Base-by-base conservation (phyloP, 2,888 invertebrate genomes). In the Bursaphelenchus okinawaensis region DNA sequence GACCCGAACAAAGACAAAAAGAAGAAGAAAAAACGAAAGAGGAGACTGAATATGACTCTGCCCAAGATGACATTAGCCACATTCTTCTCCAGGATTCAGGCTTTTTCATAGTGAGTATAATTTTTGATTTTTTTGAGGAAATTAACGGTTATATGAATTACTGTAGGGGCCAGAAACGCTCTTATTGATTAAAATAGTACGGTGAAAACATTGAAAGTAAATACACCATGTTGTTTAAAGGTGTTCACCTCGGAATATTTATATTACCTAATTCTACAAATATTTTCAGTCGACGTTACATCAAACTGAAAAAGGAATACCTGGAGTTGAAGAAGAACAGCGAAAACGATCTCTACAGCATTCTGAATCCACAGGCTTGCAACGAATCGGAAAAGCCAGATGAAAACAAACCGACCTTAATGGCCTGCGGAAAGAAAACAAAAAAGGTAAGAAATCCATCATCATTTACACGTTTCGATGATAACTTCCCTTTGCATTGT, bases 101-200 rank as follows among this genome's bases (percentile, higher is more conserved):
- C 70, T 16, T 70, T 70, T 40, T 57, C 71, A 8, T 51, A 59
- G 71, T 69, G 29, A 62, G 68, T 69, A 62, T 63, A 28, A n/a
- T n/a, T n/a, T n/a, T n/a, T n/a, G n/a, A n/a, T n/a, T n/a, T n/a
- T n/a, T n/a, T n/a, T n/a, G n/a, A n/a, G n/a, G n/a, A n/a, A n/a
- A n/a, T n/a, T n/a, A n/a, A n/a, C n/a, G n/a, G n/a, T n/a, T n/a
- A n/a, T n/a, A n/a, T n/a, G n/a, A n/a, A n/a, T n/a, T n/a, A n/a
- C n/a, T n/a, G n/a, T n/a, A n/a, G n/a, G n/a, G n/a, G n/a, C n/a
- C n/a, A n/a, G n/a, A n/a, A n/a, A n/a, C n/a, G n/a, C n/a, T n/a
- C n/a, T n/a, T n/a, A n/a, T n/a, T n/a, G n/a, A n/a, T n/a, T n/a
- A n/a, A n/a, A n/a, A n/a, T n/a, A n/a, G n/a, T n/a, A n/a, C n/a